phyloP scores from a whole-genome alignment of 2,888 invertebrate genomes.

The Opisthograptis luteolata region DNA sequence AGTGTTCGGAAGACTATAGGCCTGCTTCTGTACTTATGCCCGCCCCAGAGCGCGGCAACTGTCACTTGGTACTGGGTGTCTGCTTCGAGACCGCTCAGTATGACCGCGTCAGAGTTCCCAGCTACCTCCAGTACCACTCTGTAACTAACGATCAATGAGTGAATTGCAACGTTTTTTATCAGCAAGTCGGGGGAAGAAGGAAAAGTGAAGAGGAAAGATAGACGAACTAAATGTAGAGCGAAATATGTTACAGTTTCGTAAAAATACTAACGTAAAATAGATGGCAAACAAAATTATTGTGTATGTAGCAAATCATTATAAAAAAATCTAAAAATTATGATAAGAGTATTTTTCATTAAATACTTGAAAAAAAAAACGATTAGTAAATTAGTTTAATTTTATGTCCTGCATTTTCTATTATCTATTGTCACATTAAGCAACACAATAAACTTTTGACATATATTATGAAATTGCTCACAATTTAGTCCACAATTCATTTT shows the following conservation, averaged over 20 bases:
- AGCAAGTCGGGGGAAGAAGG: constrained; percentile 53
- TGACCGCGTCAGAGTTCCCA: constrained; percentile 94
- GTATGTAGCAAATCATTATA: neutral
- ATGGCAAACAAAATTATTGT: neutral
- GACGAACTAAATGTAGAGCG: constrained; percentile 20
- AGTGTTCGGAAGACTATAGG: constrained; percentile 95
- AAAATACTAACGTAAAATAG: constrained; percentile 7
- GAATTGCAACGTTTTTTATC: constrained; percentile 79
- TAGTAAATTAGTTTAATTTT: too few species aligned
- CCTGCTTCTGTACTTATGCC: constrained; percentile 92
- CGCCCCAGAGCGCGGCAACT: constrained; percentile 92
- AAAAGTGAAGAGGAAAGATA: constrained; percentile 53
- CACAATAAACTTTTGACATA: too few species aligned
- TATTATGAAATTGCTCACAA: too few species aligned
- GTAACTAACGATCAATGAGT: constrained; percentile 91
- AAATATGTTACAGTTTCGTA: neutral
- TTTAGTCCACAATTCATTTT: too few species aligned
- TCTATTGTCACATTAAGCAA: too few species aligned
- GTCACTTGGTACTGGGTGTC: constrained; percentile 95
- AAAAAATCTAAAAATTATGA: neutral
- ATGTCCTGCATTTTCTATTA: too few species aligned
- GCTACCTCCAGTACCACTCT: constrained; percentile 96
- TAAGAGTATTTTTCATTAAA: too few species aligned
- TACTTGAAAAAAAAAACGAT: too few species aligned
- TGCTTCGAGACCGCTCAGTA: constrained; percentile 91